Percentiles rank a stretch among this genome's conserved stretches.
Conservation (phyloP, 2,797 vertebrate genomes). For the Dendrocincla tyrannina region DNA sequence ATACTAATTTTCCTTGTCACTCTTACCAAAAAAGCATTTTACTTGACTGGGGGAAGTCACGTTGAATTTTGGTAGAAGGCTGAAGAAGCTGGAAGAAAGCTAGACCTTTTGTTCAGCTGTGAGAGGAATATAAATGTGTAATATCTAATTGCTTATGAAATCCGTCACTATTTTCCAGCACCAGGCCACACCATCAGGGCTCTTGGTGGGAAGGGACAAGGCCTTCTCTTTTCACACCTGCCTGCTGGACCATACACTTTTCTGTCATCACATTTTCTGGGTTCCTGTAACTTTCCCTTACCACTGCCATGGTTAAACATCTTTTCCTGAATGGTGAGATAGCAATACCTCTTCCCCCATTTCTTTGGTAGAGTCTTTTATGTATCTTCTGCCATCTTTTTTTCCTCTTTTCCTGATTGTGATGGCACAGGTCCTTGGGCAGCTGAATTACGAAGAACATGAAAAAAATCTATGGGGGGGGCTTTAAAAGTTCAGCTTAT, state of each 20-base stretch:
- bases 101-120: not conserved
- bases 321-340: not conserved
- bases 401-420: not conserved
- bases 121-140: not conserved
- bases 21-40: constrained; percentile 13
- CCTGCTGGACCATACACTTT: not conserved
- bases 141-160: not conserved
- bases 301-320: not conserved
- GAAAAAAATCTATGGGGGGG: rapidly evolving
- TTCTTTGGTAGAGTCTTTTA: not conserved
- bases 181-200: not conserved
- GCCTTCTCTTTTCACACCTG: not conserved
- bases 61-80: constrained; percentile 27
- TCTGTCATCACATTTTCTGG: not conserved
- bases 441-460: not conserved
- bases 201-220: not conserved
- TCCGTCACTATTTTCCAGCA: not conserved
- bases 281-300: not conserved
- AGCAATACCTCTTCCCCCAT: not conserved
- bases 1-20: constrained; percentile 31
- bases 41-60: not conserved
- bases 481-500: not conserved
- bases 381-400: not conserved
- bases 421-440: not conserved
- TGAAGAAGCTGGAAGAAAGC: not conserved